A percentile compares a stretch with the other conserved stretches of the same genome.
These are phyloP conservation scores for Scaptodrosophila latifasciaeformis DNA, from an alignment of 2,888 invertebrate species.

Conservation along the genomic window DNA sequence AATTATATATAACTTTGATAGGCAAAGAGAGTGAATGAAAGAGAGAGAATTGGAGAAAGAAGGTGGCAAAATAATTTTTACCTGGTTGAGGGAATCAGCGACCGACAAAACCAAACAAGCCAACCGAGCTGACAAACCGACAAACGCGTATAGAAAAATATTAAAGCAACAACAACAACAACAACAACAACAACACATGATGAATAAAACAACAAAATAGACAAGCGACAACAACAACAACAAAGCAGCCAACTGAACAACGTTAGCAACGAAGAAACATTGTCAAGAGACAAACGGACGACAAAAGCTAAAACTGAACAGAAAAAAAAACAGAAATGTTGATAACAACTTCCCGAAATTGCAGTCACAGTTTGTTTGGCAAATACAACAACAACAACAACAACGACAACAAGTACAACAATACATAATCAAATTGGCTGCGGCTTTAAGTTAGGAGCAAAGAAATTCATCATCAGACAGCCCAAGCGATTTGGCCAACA, in stretches of 20 bases:
- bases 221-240: slow-evolving; percentile 10
- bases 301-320: slow-evolving; percentile 12
- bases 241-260: slow-evolving; percentile 19
- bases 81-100: too few species aligned
- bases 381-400: slow-evolving; percentile 24
- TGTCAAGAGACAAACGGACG: slow-evolving; percentile 15
- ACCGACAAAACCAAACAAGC: too few species aligned
- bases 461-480: too few species aligned
- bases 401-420: not conserved
- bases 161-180: slow-evolving; percentile 6
- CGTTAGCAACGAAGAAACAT: slow-evolving; percentile 21
- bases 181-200: slow-evolving; percentile 26
- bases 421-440: not conserved
- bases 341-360: slow-evolving; percentile 60
- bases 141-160: not conserved
- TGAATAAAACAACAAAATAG: slow-evolving; percentile 2
- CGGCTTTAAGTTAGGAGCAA: too few species aligned
- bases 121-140: not conserved
- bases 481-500: too few species aligned
- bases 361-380: slow-evolving; percentile 25
- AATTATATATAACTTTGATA: not conserved
- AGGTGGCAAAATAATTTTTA: too few species aligned
- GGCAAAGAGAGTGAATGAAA: not conserved
- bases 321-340: slow-evolving; percentile 33
- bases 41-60: not conserved